These are phyloP conservation scores for Arenaria interpres DNA, from an alignment of 2,113 vertebrate genomes.

Conservation along the genomic window DNA sequence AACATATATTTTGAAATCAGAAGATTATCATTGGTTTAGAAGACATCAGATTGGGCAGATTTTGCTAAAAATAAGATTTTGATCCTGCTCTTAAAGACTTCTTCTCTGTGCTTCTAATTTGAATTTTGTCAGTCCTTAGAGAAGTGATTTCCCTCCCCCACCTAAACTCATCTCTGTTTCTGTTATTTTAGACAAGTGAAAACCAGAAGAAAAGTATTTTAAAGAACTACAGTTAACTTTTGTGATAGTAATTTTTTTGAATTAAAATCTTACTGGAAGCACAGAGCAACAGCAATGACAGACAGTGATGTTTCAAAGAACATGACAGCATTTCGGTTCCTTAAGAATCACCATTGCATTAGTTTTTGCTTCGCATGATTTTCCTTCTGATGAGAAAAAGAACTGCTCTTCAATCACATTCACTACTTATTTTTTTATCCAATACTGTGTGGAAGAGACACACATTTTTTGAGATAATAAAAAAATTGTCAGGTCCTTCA, in stretches of 20 bases:
- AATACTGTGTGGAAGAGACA: neutral
- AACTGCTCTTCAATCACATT: neutral
- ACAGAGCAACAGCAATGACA: neutral
- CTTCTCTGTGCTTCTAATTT: neutral
- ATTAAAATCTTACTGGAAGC: neutral
- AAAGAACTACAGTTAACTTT: neutral
- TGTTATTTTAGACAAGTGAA: neutral
- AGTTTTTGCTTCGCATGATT: neutral
- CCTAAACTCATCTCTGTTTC: neutral
- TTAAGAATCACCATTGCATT: neutral
- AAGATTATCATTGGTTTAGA: neutral
- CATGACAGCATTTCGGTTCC: neutral
- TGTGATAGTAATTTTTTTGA: neutral
- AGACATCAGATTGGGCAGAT: neutral
- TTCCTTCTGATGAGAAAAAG: neutral
- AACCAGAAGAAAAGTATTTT: neutral
- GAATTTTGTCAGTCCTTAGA: neutral
- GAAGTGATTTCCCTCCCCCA: neutral
- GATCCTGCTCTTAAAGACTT: neutral
- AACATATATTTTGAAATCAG: neutral
- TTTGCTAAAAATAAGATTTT: neutral
- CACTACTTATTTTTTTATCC: neutral
- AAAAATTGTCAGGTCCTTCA: neutral
- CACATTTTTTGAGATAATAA: neutral
- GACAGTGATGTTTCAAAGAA: neutral